These are phyloP conservation scores for Incurvaria masculella DNA, from an alignment of 2,888 invertebrate species.

Conservation along the genomic window DNA sequence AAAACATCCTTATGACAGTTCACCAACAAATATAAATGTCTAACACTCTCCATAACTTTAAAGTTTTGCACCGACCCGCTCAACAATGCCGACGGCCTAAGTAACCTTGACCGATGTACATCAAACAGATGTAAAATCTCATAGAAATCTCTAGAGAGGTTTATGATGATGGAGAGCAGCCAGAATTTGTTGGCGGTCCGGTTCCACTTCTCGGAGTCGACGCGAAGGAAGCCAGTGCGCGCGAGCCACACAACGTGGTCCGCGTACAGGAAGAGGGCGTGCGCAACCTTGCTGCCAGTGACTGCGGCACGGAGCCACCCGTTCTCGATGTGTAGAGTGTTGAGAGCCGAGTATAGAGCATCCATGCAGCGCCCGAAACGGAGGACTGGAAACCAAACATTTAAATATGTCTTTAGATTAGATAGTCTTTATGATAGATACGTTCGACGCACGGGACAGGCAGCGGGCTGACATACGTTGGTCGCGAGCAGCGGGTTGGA, in stretches of 20 bases:
- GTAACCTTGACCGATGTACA: slow-evolving; percentile 32
- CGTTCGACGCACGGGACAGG: neutral
- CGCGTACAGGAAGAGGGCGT: slow-evolving; percentile 74
- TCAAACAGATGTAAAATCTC: slow-evolving; percentile 69
- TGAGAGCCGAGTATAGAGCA: slow-evolving; percentile 70
- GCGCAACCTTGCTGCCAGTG: slow-evolving; percentile 75
- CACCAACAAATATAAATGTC: slow-evolving; percentile 29
- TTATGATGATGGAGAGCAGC: slow-evolving; percentile 78
- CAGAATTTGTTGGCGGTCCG: slow-evolving; percentile 76
- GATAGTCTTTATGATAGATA: neutral
- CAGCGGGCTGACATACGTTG: too few relatives aligned
- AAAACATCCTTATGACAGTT: slow-evolving; percentile 62
- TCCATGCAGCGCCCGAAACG: slow-evolving; percentile 84
- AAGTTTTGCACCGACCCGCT: slow-evolving; percentile 27
- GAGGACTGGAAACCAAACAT: slow-evolving; percentile 61
- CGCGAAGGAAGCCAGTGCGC: slow-evolving; percentile 63
- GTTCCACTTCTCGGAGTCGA: slow-evolving; percentile 76
- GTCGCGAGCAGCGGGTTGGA: too few relatives aligned
- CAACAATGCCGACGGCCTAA: slow-evolving; percentile 41
- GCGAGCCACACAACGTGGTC: slow-evolving; percentile 89
- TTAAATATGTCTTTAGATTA: neutral
- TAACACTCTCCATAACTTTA: slow-evolving; percentile 26
- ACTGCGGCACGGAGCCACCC: slow-evolving; percentile 65
- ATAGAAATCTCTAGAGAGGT: slow-evolving; percentile 78
- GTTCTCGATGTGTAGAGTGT: slow-evolving; percentile 70